Base-by-base conservation (phyloP, 2,113 vertebrate genomes). In the Trichechus manatus region DNA sequence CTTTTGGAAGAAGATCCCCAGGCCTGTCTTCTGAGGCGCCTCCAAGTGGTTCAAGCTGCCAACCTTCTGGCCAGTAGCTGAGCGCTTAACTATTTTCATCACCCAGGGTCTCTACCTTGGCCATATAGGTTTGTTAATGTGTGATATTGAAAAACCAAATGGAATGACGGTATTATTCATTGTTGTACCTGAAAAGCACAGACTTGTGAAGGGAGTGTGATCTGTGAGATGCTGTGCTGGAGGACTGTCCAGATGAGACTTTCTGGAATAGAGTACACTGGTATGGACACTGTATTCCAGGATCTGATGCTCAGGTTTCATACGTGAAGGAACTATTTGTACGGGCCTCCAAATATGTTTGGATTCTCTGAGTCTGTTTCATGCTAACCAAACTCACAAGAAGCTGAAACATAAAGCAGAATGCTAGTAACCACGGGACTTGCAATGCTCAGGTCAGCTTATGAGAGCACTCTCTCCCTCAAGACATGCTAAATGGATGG, bases 141-240 rank as follows among this genome's bases (percentile, higher is more conserved):
- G 20, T 36, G 7, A 72, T 72, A 72, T 63, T 94, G 81, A 92
- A 95, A 86, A 66, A 81, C 25, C 70, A 95, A 88, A 59, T 31
- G 9, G 72, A 87, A 50, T 25, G 42, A 68, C 50, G 11, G 20
- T 50, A 9, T 75, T 68, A 53, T 85, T 17, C 4, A 36, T 81
- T 13, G 2, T 0, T 25, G 42, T 20, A 75, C 22, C 36, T 23
- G 0, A 74, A 72, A 79, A 89, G 42, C 56, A 8, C 36, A 78
- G 39, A 36, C 6, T 11, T 31, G 22, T 39, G n/a, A 91, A 68
- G n/a, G 64, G 42, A 79, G 27, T 19, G 29, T 39, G 50, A 42
- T 31, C 50, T 66, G 44, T 63, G 42, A 87, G 42, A 61, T 36
- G 50, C 23, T 72, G 29, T 47, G 23, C 33, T 44, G 47, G n/a